Evolutionary conservation across 2,113 vertebrate species (phyloP).

Genomic region (Sus scrofa): T2T-Sscrofa CM000821.6:48812501-48813000

Average conservation of each 20-base stretch:
- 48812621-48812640: not conserved
- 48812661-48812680: constrained; percentile 38
- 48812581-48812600: not conserved
- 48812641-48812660: constrained; percentile 33
- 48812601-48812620: constrained; percentile 15
- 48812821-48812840: no score
- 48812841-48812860: no score
- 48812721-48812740: constrained; percentile 9
- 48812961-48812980: no score
- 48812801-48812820: no score
- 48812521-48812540: constrained; percentile 60
- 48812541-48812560: not conserved
- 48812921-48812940: no score
- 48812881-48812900: no score
- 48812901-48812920: no score
- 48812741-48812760: constrained; percentile 28
- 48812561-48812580: not conserved
- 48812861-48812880: no score
- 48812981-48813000: not conserved
- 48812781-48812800: no score
- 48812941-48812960: no score
- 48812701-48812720: constrained; percentile 45
- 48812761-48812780: no score
- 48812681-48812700: constrained; percentile 7
- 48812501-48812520: not conserved